A percentile compares a stretch with the other conserved stretches of the same genome.
These are phyloP conservation scores for Pogonophryne albipinna DNA, from an alignment of 2,797 vertebrate species.

Conservation along the genomic window DNA sequence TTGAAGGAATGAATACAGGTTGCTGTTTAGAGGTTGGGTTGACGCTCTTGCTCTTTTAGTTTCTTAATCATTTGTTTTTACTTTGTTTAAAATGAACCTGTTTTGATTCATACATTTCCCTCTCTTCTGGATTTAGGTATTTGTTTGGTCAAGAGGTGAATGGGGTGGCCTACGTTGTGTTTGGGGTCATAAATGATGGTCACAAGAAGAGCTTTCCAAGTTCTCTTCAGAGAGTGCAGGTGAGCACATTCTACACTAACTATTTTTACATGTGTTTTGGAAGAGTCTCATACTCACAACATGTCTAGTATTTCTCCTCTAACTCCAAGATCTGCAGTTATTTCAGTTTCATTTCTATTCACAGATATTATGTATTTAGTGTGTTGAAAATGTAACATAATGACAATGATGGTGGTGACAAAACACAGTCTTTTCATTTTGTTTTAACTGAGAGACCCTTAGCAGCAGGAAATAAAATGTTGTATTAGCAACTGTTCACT, in stretches of 20 bases:
- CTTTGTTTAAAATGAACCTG: neutral
- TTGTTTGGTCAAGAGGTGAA: slow-evolving; percentile 77
- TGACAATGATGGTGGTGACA: too few species aligned
- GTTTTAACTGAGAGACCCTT: too few species aligned
- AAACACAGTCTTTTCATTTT: too few species aligned
- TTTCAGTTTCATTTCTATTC: too few species aligned
- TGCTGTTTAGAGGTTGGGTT: neutral
- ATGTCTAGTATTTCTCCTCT: too few species aligned
- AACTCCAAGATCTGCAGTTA: too few species aligned
- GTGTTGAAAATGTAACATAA: neutral
- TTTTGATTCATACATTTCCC: too few species aligned
- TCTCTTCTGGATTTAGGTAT: slow-evolving; percentile 66
- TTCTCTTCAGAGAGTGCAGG: slow-evolving; percentile 68
- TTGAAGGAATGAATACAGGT: neutral
- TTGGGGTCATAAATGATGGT: slow-evolving; percentile 65
- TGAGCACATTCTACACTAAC: slow-evolving; percentile 35
- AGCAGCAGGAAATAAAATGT: too few species aligned
- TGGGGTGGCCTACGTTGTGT: slow-evolving; percentile 77
- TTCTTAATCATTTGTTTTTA: too few species aligned
- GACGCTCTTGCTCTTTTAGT: neutral
- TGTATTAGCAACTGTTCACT: neutral
- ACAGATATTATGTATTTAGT: neutral
- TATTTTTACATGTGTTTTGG: neutral
- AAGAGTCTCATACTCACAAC: too few species aligned
- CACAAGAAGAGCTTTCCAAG: slow-evolving; percentile 61